Base-by-base conservation (phyloP, 2,888 invertebrate species). In the Eupelmus urozonus region DNA sequence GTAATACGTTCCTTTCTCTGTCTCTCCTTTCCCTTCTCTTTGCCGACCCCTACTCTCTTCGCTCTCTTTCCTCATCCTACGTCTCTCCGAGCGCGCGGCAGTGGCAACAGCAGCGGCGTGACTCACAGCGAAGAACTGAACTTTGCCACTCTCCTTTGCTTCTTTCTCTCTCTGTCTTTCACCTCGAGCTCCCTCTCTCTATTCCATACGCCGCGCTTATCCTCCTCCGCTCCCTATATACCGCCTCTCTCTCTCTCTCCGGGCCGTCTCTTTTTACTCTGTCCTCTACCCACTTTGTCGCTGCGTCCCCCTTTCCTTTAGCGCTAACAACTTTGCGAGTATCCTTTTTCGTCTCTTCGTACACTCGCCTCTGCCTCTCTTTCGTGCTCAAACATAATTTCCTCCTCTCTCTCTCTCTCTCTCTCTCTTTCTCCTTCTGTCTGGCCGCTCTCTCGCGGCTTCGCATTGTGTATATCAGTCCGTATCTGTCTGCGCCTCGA, bases 61-160 rank as follows among this genome's bases (percentile, higher is more conserved):
- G 62, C 69, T 59, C 60, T 72, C 59, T 71, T 55, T 77, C 71
- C 70, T 81, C 67, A 73, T 82, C 81, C 76, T 73, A 55, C n/a
- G 18, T 49, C 59, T 60, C 42, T n/a, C 40, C 69, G 34, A 25
- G 4, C 59, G 3, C 49, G 16, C 34, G 55, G n/a, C 66, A 27
- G 13, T 66, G 7, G 34, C 57, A 42, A 55, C 62, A 60, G 51
- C 23, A n/a, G n/a, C n/a, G n/a, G n/a, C 53, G 72, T 76, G 76
- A 67, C 25, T 78, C 77, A 77, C 51, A 18, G 66, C 53, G 62
- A 60, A 73, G 69, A 80, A 55, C 70, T 78, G 76, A 77, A 80
- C 80, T 80, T 77, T 66, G 80, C 77, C 73, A 72, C 77, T 70
- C 78, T 78, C 78, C 80, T 65, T 83, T 74, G 72, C 71, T 51